phyloP scores from a whole-genome alignment of 1,140 invertebrate genomes.

The Pseudomyrmex pallidus region DNA sequence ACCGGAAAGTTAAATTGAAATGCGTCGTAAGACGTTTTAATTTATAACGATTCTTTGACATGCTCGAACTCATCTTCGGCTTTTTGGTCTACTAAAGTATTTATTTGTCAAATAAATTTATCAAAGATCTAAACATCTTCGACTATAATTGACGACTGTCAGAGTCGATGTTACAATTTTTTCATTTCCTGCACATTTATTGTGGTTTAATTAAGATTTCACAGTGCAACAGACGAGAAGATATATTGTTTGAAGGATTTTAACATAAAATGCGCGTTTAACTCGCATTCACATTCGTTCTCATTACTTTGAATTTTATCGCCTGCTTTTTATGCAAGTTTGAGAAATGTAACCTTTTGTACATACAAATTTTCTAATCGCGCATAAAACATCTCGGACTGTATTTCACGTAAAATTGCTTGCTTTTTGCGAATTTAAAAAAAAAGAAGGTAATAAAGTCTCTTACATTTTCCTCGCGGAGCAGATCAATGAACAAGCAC shows the following conservation, averaged over 20 bases:
- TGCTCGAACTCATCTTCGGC: not conserved
- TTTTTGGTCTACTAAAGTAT: not conserved
- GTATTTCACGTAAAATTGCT: not conserved
- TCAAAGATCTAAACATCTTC: constrained; percentile 8
- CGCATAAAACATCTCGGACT: not conserved
- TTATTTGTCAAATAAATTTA: not conserved
- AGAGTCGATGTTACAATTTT: constrained; percentile 25
- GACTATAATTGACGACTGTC: constrained; percentile 9
- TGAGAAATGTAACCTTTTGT: not conserved
- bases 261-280: not conserved
- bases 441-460: constrained; percentile 18
- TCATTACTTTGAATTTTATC: not conserved
- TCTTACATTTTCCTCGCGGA: not conserved
- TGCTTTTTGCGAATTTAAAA: constrained; percentile 21
- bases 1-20: not conserved
- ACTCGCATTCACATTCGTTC: constrained; percentile 16
- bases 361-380: not conserved
- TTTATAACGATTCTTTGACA: not conserved
- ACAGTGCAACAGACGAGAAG: not conserved
- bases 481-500: constrained; percentile 10
- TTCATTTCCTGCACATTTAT: constrained; percentile 60
- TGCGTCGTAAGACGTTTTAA: not conserved
- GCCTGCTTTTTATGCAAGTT: not conserved
- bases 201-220: constrained; percentile 34
- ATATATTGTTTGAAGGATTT: constrained; percentile 1